Percentiles rank a stretch among this genome's conserved stretches.
These are phyloP conservation scores for Camptogramma bilineatum DNA, from an alignment of 2,888 invertebrate species.

Conservation along the genomic window DNA sequence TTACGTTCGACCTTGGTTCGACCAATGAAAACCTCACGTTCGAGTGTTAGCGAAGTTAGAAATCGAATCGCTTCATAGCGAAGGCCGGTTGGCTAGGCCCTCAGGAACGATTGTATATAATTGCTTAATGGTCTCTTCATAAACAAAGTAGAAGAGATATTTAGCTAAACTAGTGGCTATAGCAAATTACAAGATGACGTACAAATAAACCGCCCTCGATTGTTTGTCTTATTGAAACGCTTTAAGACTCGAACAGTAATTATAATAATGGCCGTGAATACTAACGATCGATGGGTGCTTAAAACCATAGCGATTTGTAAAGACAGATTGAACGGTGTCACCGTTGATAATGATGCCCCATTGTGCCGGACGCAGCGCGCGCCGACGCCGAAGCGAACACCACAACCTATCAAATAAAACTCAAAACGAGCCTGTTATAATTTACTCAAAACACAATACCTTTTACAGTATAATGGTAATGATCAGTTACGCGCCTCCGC, in stretches of 20 bases:
- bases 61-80: no score
- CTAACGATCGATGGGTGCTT: constrained; percentile 48
- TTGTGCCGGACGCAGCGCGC: constrained; percentile 63
- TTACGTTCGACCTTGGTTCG: no score
- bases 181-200: constrained; percentile 58
- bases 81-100: no score
- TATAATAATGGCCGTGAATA: constrained; percentile 53
- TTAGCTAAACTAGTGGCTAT: constrained; percentile 60
- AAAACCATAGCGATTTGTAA: constrained; percentile 63
- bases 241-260: constrained; percentile 56
- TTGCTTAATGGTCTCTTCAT: constrained; percentile 72
- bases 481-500: constrained; percentile 78
- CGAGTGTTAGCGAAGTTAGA: no score
- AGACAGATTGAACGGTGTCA: constrained; percentile 75
- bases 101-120: constrained; percentile 71
- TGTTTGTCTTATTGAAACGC: constrained; percentile 54
- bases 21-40: no score
- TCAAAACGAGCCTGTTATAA: constrained; percentile 81
- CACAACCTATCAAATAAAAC: constrained; percentile 70
- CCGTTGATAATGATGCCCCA: constrained; percentile 78
- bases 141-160: constrained; percentile 58
- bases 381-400: constrained; percentile 51
- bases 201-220: constrained; percentile 59
- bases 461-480: constrained; percentile 83
- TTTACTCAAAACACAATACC: constrained; percentile 86